A percentile compares a stretch with the other conserved stretches of the same genome.
phyloP scores from a whole-genome alignment of 2,888 invertebrate genomes.

The Arrhopalites spinosus region DNA sequence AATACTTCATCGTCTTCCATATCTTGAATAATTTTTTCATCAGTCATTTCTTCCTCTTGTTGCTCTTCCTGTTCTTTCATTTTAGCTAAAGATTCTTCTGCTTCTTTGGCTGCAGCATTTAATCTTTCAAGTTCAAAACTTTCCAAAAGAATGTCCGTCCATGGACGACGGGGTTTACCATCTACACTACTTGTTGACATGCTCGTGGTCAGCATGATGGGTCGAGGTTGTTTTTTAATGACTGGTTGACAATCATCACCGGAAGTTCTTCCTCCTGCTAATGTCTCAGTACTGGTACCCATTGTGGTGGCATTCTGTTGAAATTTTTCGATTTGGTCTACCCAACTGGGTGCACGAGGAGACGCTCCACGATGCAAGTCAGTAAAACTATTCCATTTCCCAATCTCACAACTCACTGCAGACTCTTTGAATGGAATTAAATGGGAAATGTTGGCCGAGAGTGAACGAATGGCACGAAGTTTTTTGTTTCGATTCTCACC shows the following conservation, averaged over 20 bases:
- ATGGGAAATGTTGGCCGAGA: slow-evolving; percentile 82
- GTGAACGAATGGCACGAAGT: slow-evolving; percentile 73
- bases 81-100: neutral
- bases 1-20: slow-evolving; percentile 53
- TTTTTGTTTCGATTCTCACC: slow-evolving; percentile 67
- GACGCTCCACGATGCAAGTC: slow-evolving; percentile 43
- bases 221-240: neutral
- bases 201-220: neutral
- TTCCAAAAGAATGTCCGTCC: slow-evolving; percentile 55
- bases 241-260: neutral
- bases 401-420: slow-evolving; percentile 40
- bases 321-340: slow-evolving; percentile 54
- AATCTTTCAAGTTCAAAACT: slow-evolving; percentile 50
- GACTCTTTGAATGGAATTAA: slow-evolving; percentile 63
- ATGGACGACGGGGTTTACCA: slow-evolving; percentile 50
- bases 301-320: slow-evolving; percentile 26
- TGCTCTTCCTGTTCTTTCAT: slow-evolving; percentile 10
- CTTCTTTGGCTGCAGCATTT: slow-evolving; percentile 24
- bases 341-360: slow-evolving; percentile 54
- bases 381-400: slow-evolving; percentile 54
- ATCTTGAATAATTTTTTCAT: slow-evolving; percentile 23
- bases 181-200: neutral
- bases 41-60: slow-evolving; percentile 1
- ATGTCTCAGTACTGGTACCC: slow-evolving; percentile 47
- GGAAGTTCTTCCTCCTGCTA: slow-evolving; percentile 30